Conservation (phyloP, 2,888 invertebrate species). For the Megamerina dolium region DNA sequence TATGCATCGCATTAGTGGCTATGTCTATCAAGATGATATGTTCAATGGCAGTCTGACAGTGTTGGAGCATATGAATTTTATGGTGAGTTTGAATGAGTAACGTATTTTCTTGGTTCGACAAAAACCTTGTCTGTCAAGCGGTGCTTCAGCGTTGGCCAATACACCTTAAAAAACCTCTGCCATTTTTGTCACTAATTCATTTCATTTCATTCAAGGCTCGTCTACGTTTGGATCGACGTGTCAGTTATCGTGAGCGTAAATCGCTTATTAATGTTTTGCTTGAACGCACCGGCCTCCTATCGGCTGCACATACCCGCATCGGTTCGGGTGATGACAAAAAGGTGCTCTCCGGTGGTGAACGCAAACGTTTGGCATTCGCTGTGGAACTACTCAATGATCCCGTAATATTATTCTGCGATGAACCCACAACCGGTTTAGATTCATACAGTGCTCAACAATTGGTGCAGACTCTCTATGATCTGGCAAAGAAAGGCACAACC, state of each 20-base stretch:
- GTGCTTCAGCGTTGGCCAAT: too few species aligned
- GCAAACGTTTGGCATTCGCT: conserved; percentile 87
- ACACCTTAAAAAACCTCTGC: too few species aligned
- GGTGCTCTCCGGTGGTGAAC: conserved; percentile 89
- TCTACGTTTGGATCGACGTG: conserved; percentile 70
- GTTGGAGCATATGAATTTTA: conserved; percentile 78
- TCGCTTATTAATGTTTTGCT: conserved; percentile 65
- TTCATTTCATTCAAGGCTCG: too few species aligned
- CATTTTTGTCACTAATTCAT: not conserved
- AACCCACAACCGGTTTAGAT: conserved; percentile 91
- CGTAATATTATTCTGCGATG: conserved; percentile 87
- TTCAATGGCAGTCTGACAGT: conserved; percentile 83
- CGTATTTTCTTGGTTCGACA: too few species aligned
- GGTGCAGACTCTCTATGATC: conserved; percentile 61
- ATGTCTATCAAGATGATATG: conserved; percentile 87
- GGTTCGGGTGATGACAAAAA: conserved; percentile 69
- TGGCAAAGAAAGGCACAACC: conserved; percentile 73
- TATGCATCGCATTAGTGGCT: conserved; percentile 78
- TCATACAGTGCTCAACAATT: conserved; percentile 87
- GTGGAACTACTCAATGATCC: conserved; percentile 87
- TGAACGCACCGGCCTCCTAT: conserved; percentile 63
- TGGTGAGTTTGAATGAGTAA: conserved; percentile 53
- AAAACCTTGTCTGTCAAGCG: too few species aligned
- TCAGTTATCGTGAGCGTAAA: conserved; percentile 56
- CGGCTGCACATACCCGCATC: conserved; percentile 69